phyloP scores from a whole-genome alignment of 2,888 invertebrate species.

The Drosophila tripunctata region DNA sequence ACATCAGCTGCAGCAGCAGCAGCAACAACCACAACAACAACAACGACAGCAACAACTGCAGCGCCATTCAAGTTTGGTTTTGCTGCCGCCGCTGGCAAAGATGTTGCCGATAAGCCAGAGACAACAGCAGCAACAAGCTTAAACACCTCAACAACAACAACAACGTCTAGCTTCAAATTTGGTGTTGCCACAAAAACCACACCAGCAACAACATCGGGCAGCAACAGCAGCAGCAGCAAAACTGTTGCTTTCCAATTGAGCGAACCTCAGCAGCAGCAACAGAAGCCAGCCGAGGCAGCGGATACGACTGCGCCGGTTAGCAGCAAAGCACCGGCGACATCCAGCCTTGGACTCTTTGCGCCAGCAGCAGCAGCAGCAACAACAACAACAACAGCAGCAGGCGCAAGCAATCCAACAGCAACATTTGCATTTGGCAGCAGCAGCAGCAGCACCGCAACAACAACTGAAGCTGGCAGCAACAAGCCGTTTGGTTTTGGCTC shows the following conservation, averaged over 20 bases:
- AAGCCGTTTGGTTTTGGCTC: slow-evolving; percentile 38
- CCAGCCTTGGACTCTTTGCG: slow-evolving; percentile 16
- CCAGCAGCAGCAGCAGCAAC: slow-evolving; percentile 3
- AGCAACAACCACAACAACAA: slow-evolving; percentile 3
- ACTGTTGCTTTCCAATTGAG: slow-evolving; percentile 51
- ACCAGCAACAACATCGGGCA: slow-evolving; percentile 17
- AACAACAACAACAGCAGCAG: background rate
- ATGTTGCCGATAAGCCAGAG: slow-evolving; percentile 23
- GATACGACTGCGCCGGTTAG: slow-evolving; percentile 26
- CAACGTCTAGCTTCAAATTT: slow-evolving; percentile 18
- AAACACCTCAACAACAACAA: slow-evolving; percentile 19
- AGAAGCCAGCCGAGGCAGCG: slow-evolving; percentile 15
- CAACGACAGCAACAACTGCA: slow-evolving; percentile 3
- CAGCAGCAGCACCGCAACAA: slow-evolving; percentile 13
- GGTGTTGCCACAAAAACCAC: slow-evolving; percentile 5
- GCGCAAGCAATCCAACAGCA: slow-evolving; percentile 3
- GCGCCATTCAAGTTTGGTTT: slow-evolving; percentile 60
- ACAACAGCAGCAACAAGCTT: slow-evolving; percentile 8
- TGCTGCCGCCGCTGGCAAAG: slow-evolving; percentile 32
- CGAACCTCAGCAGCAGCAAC: slow-evolving; percentile 14
- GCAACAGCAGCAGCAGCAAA: slow-evolving; percentile 23
- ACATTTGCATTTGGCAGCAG: slow-evolving; percentile 28
- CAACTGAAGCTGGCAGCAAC: background rate
- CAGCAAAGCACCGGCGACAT: slow-evolving; percentile 40
- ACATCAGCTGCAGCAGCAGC: slow-evolving; percentile 14